Evolutionary conservation across 2,888 invertebrate species (phyloP), one percentile per base, ranked within the genome.

Genomic region (Venusia cambrica): DNA sequence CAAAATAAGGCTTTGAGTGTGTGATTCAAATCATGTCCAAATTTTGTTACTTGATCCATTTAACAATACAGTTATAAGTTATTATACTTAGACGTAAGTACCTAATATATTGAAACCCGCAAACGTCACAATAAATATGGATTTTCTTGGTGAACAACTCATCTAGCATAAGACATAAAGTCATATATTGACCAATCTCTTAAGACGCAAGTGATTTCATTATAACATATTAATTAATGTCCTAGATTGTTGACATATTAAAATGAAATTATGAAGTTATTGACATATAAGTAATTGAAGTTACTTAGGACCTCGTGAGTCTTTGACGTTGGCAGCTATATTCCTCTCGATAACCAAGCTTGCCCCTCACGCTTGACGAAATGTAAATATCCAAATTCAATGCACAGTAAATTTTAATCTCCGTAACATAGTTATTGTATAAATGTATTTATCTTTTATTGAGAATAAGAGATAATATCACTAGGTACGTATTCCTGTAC

Each of bases 281-380:
- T n/a, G n/a, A n/a, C n/a, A n/a, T n/a, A n/a, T n/a, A n/a, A n/a
- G n/a, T n/a, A n/a, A n/a, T n/a, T n/a, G n/a, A n/a, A n/a, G n/a
- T n/a, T n/a, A n/a, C n/a, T n/a, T n/a, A n/a, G n/a, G n/a, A n/a
- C n/a, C n/a, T n/a, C n/a, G n/a, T n/a, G n/a, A n/a, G n/a, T n/a
- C n/a, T n/a, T n/a, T n/a, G n/a, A n/a, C n/a, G n/a, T n/a, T n/a
- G n/a, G n/a, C n/a, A n/a, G n/a, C n/a, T n/a, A n/a, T n/a, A n/a
- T n/a, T n/a, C n/a, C n/a, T n/a, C n/a, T n/a, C n/a, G n/a, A n/a
- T 69, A 69, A 63, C 61, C 69, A 73, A 70, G 85, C 84, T 83
- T 81, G 72, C 69, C 68, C 71, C 57, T 70, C 85, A 83, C 84
- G 85, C 85, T 80, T 81, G 72, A 67, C 62, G 53, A 69, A 62